These are phyloP conservation scores for Hydrochoerus hydrochaeris DNA, from an alignment of 2,113 vertebrate species.

Conservation along the genomic window DNA sequence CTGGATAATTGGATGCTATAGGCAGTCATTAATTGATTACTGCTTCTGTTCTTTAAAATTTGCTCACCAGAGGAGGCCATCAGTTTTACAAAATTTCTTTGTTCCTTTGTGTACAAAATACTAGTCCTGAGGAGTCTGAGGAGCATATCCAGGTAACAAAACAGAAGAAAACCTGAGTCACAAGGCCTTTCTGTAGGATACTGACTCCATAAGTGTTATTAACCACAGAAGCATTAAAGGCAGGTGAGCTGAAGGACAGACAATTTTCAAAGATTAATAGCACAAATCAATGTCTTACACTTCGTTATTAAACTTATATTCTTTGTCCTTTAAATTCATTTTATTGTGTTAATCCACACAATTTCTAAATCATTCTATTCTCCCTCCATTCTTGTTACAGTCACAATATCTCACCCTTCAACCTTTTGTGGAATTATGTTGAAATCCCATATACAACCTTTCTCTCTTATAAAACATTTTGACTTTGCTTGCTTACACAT, in stretches of 20 bases:
- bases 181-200: not conserved
- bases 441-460: not conserved
- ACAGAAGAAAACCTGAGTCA: not conserved
- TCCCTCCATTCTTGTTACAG: not conserved
- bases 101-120: fast-evolving
- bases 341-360: not conserved
- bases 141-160: not conserved
- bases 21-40: not conserved
- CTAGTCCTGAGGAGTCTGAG: not conserved
- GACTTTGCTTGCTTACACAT: not conserved
- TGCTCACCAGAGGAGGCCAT: fast-evolving
- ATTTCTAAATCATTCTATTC: not conserved
- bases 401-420: not conserved
- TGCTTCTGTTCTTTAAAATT: not conserved
- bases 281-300: not conserved
- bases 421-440: not conserved
- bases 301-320: not conserved
- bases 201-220: fast-evolving
- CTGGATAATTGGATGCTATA: fast-evolving
- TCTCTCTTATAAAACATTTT: not conserved
- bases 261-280: not conserved
- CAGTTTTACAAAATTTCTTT: not conserved
- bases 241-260: fast-evolving
- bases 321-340: not conserved
- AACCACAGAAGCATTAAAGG: not conserved